Conservation (phyloP, 2,797 vertebrate genomes). For the Melanotaenia maccullochi region DNA sequence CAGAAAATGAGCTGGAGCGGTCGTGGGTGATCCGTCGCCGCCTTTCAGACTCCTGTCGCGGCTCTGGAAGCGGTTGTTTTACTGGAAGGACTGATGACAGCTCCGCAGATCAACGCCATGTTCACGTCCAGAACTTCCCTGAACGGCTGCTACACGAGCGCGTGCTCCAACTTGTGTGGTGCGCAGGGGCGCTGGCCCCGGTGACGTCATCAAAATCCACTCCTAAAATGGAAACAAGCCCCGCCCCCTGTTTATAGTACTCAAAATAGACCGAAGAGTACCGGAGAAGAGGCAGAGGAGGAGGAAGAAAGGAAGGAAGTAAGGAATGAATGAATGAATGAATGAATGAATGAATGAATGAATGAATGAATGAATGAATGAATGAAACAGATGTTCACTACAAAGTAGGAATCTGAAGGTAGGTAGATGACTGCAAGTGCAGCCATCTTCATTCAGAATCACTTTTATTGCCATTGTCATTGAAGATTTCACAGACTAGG, state of each 20-base stretch:
- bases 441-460: not conserved
- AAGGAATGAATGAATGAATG: too few species aligned
- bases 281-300: constrained; percentile 17
- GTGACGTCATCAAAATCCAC: constrained; percentile 69
- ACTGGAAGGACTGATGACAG: constrained; percentile 24
- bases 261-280: constrained; percentile 44
- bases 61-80: constrained; percentile 11
- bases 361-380: too few species aligned
- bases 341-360: too few species aligned
- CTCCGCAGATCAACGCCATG: constrained; percentile 58
- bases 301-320: not conserved
- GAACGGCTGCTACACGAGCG: constrained; percentile 29
- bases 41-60: constrained; percentile 1
- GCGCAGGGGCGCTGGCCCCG: constrained; percentile 81
- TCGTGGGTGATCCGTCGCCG: not conserved
- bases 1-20: not conserved
- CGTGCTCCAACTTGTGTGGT: constrained; percentile 56
- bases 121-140: constrained; percentile 43
- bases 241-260: constrained; percentile 46
- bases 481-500: too few species aligned
- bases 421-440: not conserved
- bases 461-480: too few species aligned
- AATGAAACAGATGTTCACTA: too few species aligned
- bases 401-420: too few species aligned
- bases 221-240: constrained; percentile 36